Conservation (phyloP, 2,113 vertebrate genomes). For the Lota lota region DNA sequence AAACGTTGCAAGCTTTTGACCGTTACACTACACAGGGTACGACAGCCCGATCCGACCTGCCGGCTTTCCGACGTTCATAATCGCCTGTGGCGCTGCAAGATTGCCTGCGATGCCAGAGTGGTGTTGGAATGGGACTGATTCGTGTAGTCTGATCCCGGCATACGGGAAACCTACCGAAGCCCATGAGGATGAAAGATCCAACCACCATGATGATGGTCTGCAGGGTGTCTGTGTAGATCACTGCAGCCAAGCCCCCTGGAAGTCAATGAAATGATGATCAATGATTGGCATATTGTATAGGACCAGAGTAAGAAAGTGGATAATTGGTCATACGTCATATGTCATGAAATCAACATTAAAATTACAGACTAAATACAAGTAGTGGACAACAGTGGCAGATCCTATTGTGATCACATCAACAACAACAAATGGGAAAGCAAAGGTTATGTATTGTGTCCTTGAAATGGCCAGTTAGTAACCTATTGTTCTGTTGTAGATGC, state of each 20-base stretch:
- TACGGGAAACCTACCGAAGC: constrained; percentile 79
- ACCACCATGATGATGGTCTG: constrained; percentile 92
- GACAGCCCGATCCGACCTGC: too few species aligned
- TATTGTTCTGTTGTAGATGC: constrained; percentile 19
- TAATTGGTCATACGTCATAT: too few species aligned
- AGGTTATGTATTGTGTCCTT: constrained; percentile 17
- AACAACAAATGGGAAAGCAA: not conserved
- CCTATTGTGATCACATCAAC: not conserved
- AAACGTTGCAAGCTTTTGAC: too few species aligned
- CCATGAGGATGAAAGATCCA: constrained; percentile 89
- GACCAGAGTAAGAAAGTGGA: not conserved
- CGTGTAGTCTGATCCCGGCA: not conserved
- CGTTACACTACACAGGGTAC: too few species aligned
- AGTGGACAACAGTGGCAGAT: not conserved
- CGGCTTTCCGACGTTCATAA: too few species aligned
- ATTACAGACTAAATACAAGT: too few species aligned
- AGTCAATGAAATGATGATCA: not conserved
- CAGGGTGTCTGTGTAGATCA: constrained; percentile 96
- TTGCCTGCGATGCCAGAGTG: too few species aligned
- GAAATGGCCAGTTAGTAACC: not conserved
- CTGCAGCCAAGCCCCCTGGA: constrained; percentile 90
- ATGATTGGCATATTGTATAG: not conserved
- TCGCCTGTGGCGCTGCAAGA: too few species aligned
- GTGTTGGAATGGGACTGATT: not conserved
- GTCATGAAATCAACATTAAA: not conserved